Base-by-base conservation (phyloP, 2,888 invertebrate genomes). In the Xylota sylvarum region DNA sequence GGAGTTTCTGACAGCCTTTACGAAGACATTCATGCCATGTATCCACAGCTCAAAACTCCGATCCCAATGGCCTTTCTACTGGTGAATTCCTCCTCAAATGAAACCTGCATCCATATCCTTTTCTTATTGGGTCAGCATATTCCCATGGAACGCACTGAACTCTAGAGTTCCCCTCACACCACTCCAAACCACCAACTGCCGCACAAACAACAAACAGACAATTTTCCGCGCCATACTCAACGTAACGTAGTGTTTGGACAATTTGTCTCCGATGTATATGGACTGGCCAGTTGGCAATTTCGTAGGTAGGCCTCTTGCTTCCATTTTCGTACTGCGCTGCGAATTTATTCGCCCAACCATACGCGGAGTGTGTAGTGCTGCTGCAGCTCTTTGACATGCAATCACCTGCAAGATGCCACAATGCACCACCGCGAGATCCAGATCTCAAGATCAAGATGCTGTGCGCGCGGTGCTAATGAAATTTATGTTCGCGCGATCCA, bases 201-300 rank as follows among this genome's bases (percentile, higher is more conserved):
- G n/a, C 69, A 62, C 62, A 69, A 60, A 58, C 67, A 74, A 23
- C 17, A 23, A 23, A 23, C 23, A 23, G 23, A 17, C 65, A 76
- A 58, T 72, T 62, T 78, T 73, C 73, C 52, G 14, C 67, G 60
- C 80, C 79, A 80, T 73, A 74, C 60, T 62, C 43, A 60, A 50
- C 55, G 60, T 46, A 60, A 50, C 55, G 60, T 46, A 55, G 82
- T 64, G 72, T 70, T 73, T 67, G 82, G 82, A 69, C 86, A 86
- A 86, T 86, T 86, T 86, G 86, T 86, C 86, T 78, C 77, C 76
- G 56, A 35, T 37, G 62, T 78, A 73, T 86, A 82, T 82, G 86
- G 86, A 82, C 67, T 82, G 76, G 64, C 65, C 69, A 56, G 62
- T 62, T n/a, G n/a, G 86, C 82, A 62, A 82, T 82, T 86, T 86